Percentiles rank a stretch among this genome's conserved stretches.
These are phyloP conservation scores for Asteroscopus sphinx DNA, from an alignment of 2,888 invertebrate genomes.

Conservation along the genomic window DNA sequence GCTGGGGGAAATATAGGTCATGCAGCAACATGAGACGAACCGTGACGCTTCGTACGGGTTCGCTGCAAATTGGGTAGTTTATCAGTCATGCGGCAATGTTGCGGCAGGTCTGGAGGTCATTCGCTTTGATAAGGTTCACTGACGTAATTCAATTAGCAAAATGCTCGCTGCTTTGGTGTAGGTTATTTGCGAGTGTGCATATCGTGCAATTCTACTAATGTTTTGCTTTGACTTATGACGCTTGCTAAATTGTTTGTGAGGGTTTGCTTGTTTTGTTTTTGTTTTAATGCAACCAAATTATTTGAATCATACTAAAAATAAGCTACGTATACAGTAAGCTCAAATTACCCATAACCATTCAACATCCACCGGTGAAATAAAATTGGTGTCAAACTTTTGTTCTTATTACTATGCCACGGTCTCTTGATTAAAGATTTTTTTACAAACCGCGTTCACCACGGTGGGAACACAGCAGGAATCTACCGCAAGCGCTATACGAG, in stretches of 20 bases:
- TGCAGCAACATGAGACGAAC: constrained; percentile 73
- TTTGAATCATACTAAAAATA: background rate
- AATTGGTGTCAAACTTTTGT: constrained; percentile 41
- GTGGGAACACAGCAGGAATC: constrained; percentile 85
- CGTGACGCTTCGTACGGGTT: constrained; percentile 52
- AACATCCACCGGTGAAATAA: constrained; percentile 26
- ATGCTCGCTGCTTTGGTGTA: constrained; percentile 52
- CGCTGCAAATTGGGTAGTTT: constrained; percentile 62
- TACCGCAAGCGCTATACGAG: constrained; percentile 74
- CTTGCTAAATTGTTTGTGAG: background rate
- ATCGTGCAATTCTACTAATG: constrained; percentile 18
- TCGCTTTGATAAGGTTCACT: constrained; percentile 72
- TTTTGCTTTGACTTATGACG: no score
- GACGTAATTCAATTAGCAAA: constrained; percentile 62
- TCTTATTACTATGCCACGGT: constrained; percentile 62
- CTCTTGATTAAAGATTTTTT: constrained; percentile 70
- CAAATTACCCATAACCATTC: constrained; percentile 19
- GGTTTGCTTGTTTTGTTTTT: constrained; percentile 10
- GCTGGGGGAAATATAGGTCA: constrained; percentile 87
- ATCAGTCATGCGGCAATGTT: constrained; percentile 71
- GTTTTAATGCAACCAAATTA: background rate
- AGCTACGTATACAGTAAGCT: background rate
- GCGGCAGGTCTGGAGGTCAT: constrained; percentile 84
- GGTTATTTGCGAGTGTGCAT: constrained; percentile 45
- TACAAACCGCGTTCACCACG: constrained; percentile 73